Evolutionary conservation across 2,888 invertebrate species (phyloP).

Genomic region (Elmis aenea): DNA sequence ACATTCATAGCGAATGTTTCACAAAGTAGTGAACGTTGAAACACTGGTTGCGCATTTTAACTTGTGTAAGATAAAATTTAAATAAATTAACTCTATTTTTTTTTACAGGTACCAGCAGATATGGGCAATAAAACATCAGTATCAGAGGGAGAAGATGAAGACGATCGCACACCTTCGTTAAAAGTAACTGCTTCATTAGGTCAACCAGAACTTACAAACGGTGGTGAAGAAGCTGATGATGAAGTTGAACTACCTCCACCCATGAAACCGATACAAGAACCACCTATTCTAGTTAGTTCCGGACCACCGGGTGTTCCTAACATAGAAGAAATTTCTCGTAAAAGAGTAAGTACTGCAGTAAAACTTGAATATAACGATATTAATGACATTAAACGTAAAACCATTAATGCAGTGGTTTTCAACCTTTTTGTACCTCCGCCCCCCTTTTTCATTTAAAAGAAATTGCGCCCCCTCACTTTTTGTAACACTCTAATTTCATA

Average conservation of each 20-base stretch:
- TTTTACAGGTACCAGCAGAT: conserved; percentile 48
- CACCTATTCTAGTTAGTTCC: conserved; percentile 41
- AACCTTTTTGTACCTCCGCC: too few relatives aligned
- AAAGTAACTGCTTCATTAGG: conserved; percentile 28
- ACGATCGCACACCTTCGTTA: conserved; percentile 34
- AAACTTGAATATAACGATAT: too few relatives aligned
- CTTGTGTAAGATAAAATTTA: too few relatives aligned
- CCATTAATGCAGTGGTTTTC: too few relatives aligned
- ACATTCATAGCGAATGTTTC: too few relatives aligned
- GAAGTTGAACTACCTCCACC: conserved; percentile 90
- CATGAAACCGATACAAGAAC: conserved; percentile 90
- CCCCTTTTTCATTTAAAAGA: too few relatives aligned
- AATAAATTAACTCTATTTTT: too few relatives aligned
- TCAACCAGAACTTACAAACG: conserved; percentile 46
- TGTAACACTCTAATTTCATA: too few relatives aligned
- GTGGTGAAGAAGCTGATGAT: conserved; percentile 70
- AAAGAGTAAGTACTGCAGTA: conserved; percentile 60
- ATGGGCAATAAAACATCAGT: conserved; percentile 53
- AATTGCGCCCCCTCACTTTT: too few relatives aligned
- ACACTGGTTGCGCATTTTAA: too few relatives aligned
- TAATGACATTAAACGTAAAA: too few relatives aligned
- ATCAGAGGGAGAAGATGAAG: conserved; percentile 48
- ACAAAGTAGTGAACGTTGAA: too few relatives aligned
- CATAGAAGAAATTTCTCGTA: conserved; percentile 54
- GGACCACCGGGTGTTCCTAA: conserved; percentile 43